Evolutionary conservation across 2,113 vertebrate species (phyloP).

Genomic region (Dryoscopus gambensis): DNA sequence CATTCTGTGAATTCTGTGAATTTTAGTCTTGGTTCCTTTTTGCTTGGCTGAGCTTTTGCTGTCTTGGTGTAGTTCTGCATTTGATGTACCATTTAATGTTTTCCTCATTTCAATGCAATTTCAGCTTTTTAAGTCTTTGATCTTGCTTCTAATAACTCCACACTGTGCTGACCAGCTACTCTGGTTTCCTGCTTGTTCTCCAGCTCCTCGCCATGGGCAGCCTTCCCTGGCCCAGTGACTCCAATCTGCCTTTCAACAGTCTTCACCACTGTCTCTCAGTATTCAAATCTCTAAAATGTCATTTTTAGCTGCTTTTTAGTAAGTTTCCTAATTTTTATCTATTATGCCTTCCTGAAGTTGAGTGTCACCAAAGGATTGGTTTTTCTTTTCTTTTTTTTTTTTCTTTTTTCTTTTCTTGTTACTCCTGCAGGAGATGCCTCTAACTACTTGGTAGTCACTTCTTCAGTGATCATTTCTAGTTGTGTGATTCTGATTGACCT

Average conservation of each 20-base stretch:
- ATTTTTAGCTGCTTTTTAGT: neutral
- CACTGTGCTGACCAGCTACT: neutral
- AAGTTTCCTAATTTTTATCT: neutral
- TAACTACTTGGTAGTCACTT: neutral
- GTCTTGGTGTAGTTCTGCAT: neutral
- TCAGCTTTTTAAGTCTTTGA: neutral
- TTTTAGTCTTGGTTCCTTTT: neutral
- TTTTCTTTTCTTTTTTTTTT: neutral
- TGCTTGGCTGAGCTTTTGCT: neutral
- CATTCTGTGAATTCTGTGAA: no score
- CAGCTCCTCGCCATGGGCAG: neutral
- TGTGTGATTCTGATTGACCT: neutral
- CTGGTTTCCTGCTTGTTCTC: neutral
- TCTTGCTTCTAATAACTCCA: neutral
- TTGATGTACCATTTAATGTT: neutral
- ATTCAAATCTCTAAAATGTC: neutral
- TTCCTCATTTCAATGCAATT: neutral
- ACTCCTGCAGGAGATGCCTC: neutral
- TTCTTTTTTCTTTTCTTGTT: neutral
- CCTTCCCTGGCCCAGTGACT: neutral
- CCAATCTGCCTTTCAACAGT: neutral
- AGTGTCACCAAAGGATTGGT: neutral
- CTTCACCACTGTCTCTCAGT: neutral
- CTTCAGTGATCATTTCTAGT: neutral
- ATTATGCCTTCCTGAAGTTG: neutral